Percentiles rank a stretch among this genome's conserved stretches.
Evolutionary conservation across 1,140 invertebrate genomes (phyloP).

Genomic region (Diorhabda elongata): DNA sequence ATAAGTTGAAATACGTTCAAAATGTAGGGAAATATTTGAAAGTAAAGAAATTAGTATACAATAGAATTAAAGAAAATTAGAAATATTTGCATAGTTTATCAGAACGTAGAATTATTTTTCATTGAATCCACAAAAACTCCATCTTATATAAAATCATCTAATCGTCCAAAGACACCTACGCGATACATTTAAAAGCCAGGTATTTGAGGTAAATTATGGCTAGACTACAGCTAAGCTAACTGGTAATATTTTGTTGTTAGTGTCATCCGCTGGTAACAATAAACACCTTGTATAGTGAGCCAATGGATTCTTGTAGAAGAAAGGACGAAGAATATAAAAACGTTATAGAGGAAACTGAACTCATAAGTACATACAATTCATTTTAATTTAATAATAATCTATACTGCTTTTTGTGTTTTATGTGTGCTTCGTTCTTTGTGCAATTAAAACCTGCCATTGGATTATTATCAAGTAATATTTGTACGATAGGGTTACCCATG

Average conservation of each 20-base stretch:
- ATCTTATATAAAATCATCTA: too few relatives aligned
- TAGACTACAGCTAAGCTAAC: not conserved
- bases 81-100: too few relatives aligned
- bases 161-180: too few relatives aligned
- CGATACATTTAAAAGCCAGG: too few relatives aligned
- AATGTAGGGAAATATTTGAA: too few relatives aligned
- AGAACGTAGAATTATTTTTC: too few relatives aligned
- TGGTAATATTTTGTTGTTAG: slow-evolving; percentile 4
- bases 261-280: not conserved
- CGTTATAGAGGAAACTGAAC: slow-evolving; percentile 13
- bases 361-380: slow-evolving; percentile 13
- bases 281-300: slow-evolving; percentile 14
- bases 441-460: not conserved
- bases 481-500: not conserved
- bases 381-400: slow-evolving; percentile 4
- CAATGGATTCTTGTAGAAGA: slow-evolving; percentile 9
- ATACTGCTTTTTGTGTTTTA: slow-evolving; percentile 17
- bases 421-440: slow-evolving; percentile 17
- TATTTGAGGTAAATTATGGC: too few relatives aligned
- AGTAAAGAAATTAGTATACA: too few relatives aligned
- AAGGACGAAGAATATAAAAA: not conserved
- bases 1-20: too few relatives aligned
- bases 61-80: too few relatives aligned
- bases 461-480: not conserved
- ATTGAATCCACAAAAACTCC: too few relatives aligned